Percentiles rank a stretch among this genome's conserved stretches.
Evolutionary conservation across 2,113 vertebrate genomes (phyloP).

Genomic region (Paramisgurnus dabryanus): DNA sequence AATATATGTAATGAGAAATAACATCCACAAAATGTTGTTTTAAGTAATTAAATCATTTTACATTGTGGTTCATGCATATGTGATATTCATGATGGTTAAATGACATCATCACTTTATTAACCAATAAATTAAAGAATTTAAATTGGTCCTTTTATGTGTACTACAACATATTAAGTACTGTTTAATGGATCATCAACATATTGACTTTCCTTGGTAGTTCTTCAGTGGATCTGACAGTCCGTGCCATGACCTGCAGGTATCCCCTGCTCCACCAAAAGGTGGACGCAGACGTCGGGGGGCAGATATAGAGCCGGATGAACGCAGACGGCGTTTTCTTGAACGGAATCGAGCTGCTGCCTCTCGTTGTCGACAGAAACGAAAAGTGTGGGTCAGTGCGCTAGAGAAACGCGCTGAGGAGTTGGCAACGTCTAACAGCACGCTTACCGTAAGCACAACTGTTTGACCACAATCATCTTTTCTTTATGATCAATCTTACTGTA

Average conservation of each 20-base stretch:
- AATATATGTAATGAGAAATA: too few relatives aligned
- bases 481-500: not conserved
- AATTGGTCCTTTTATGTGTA: not conserved
- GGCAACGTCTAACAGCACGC: constrained; percentile 86
- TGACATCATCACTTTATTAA: too few relatives aligned
- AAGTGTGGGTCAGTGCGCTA: constrained; percentile 92
- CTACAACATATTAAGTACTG: not conserved
- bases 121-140: not conserved
- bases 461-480: too few relatives aligned
- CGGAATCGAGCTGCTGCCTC: constrained; percentile 91
- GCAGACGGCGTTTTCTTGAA: constrained; percentile 91
- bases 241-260: constrained; percentile 74
- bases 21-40: too few relatives aligned
- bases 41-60: too few relatives aligned
- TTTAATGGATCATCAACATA: too few relatives aligned
- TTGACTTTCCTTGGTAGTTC: too few relatives aligned
- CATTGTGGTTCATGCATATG: too few relatives aligned
- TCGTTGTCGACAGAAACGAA: constrained; percentile 92
- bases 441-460: constrained; percentile 77
- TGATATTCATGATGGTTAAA: too few relatives aligned
- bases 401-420: constrained; percentile 96
- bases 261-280: constrained; percentile 89
- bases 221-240: not conserved
- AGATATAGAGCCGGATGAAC: constrained; percentile 91
- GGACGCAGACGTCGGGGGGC: constrained; percentile 83